Conservation (phyloP, 2,797 vertebrate species). For the Sebastes dallii region DNA sequence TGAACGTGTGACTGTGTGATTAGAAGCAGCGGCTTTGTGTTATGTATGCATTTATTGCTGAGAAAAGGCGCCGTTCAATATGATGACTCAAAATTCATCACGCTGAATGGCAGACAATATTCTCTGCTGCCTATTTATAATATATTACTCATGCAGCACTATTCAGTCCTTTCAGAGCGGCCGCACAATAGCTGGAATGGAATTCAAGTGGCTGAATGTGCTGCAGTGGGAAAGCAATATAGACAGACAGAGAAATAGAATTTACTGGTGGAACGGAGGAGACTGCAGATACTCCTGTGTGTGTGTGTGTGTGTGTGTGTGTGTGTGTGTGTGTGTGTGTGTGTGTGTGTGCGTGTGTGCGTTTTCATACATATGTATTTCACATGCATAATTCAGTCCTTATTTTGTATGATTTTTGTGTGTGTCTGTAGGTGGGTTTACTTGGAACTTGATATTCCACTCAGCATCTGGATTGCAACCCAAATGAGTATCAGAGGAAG, state of each 20-base stretch:
- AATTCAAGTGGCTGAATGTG: constrained; percentile 38
- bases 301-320: neutral
- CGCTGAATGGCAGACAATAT: constrained; percentile 48
- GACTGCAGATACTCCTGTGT: neutral
- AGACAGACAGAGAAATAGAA: constrained; percentile 28
- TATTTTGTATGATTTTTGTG: constrained; percentile 4
- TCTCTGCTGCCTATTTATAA: constrained; percentile 58
- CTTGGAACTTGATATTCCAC: neutral
- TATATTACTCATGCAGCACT: constrained; percentile 55
- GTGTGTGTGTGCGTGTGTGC: too few relatives aligned
- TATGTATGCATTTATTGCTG: constrained; percentile 33
- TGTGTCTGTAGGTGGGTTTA: neutral
- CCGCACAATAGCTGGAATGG: constrained; percentile 37
- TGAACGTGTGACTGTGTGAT: constrained; percentile 33
- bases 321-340: constrained; percentile 2
- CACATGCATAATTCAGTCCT: constrained; percentile 26
- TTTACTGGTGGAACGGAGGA: neutral
- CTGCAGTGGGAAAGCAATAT: constrained; percentile 42
- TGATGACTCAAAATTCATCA: constrained; percentile 56
- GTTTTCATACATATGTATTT: constrained; percentile 31
- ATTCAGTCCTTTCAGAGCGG: constrained; percentile 20
- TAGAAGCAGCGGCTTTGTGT: constrained; percentile 43
- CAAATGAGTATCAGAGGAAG: neutral
- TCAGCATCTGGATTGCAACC: neutral
- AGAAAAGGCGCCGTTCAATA: constrained; percentile 44